A percentile compares a stretch with the other conserved stretches of the same genome.
phyloP scores from a whole-genome alignment of 2,113 vertebrate species.

The Tinamus guttatus region DNA sequence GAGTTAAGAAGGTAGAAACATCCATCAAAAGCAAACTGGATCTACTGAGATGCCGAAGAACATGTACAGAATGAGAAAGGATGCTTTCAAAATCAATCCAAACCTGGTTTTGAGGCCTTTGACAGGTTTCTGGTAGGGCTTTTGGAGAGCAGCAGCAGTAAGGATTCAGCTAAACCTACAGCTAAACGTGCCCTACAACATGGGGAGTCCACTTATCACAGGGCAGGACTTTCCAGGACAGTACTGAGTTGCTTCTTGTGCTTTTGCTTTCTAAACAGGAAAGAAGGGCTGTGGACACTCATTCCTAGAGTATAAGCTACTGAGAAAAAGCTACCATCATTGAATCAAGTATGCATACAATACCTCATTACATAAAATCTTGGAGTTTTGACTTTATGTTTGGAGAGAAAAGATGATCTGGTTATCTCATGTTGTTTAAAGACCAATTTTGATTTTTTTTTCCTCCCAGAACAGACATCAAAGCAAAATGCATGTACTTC shows the following conservation, averaged over 20 bases:
- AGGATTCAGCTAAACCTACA: neutral
- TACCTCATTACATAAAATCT: conserved; percentile 30
- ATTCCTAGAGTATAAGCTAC: neutral
- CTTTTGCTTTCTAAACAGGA: conserved; percentile 40
- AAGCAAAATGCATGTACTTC: neutral
- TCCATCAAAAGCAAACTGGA: neutral
- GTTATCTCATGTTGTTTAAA: conserved; percentile 20
- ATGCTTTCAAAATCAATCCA: neutral
- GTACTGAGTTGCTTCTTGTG: neutral
- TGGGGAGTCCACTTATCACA: neutral
- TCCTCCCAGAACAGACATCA: neutral
- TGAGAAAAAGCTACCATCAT: neutral
- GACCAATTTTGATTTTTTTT: neutral
- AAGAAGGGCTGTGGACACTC: neutral
- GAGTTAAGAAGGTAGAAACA: neutral
- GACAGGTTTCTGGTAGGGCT: neutral
- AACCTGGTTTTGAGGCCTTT: neutral
- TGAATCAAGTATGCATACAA: neutral
- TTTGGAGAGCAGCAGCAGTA: neutral
- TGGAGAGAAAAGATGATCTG: neutral
- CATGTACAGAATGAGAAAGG: neutral
- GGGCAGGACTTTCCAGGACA: neutral
- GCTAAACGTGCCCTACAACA: neutral
- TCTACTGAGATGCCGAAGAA: neutral
- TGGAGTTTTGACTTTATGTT: neutral